Evolutionary conservation across 1,140 invertebrate species (phyloP).

Genomic region (Caenorhabditis brenneri): DNA sequence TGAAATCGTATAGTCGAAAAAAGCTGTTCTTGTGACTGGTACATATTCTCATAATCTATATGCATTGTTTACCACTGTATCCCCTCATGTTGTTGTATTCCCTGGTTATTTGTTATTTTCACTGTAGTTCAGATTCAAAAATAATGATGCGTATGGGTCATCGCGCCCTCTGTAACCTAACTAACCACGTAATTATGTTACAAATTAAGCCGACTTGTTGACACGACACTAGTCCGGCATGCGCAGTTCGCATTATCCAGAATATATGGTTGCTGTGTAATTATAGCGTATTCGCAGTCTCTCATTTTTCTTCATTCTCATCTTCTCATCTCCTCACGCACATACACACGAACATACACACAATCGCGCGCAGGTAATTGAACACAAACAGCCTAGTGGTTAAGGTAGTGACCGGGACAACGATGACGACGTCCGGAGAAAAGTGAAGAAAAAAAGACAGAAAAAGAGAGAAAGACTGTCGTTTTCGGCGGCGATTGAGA

Average conservation of each 20-base stretch:
- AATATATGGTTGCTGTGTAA: slow-evolving; percentile 11
- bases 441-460: slow-evolving; percentile 22
- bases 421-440: slow-evolving; percentile 38
- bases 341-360: neutral
- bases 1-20: no score
- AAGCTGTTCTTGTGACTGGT: no score
- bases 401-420: slow-evolving; percentile 40
- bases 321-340: neutral
- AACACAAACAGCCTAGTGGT: slow-evolving; percentile 37
- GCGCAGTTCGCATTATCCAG: slow-evolving; percentile 17
- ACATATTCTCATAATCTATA: no score
- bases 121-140: neutral
- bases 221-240: slow-evolving; percentile 17
- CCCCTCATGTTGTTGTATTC: no score
- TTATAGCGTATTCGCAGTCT: slow-evolving; percentile 31
- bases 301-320: neutral
- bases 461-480: neutral
- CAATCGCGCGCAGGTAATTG: slow-evolving; percentile 25
- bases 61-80: no score
- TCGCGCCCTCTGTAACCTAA: neutral
- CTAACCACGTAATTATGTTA: slow-evolving; percentile 5
- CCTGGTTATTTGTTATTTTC: no score
- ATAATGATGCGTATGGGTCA: neutral
- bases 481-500: slow-evolving; percentile 4
- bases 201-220: slow-evolving; percentile 32